Percentiles rank a stretch among this genome's conserved stretches.
phyloP scores from a whole-genome alignment of 2,888 invertebrate genomes.

The Philereme transversata region DNA sequence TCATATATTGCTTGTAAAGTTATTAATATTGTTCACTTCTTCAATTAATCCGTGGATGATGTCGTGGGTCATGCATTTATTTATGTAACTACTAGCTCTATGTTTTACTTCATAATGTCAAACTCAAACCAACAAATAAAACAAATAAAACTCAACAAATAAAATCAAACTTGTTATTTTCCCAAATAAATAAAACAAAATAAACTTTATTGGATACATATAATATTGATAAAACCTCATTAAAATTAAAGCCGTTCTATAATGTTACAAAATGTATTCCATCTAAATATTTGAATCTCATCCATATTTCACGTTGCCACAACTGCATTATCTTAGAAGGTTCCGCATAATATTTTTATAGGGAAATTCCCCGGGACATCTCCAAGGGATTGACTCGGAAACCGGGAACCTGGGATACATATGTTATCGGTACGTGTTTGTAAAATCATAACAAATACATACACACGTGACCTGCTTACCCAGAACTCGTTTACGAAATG shows the following conservation, averaged over 20 bases:
- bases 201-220: too few species aligned
- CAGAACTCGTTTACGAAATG: conserved; percentile 29
- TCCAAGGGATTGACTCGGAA: conserved; percentile 55
- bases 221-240: not conserved
- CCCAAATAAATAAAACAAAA: too few species aligned
- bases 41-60: too few species aligned
- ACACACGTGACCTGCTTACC: conserved; percentile 40
- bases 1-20: too few species aligned
- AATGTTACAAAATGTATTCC: conserved; percentile 10
- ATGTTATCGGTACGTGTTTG: conserved; percentile 55
- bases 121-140: too few species aligned
- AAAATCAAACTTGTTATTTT: too few species aligned
- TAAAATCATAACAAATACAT: conserved; percentile 50
- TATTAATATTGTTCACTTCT: too few species aligned
- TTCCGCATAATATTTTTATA: conserved; percentile 59
- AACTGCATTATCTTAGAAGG: conserved; percentile 32
- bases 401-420: conserved; percentile 34
- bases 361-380: conserved; percentile 59
- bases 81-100: too few species aligned
- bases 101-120: too few species aligned
- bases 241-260: not conserved
- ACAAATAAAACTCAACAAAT: too few species aligned
- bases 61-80: too few species aligned
- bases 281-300: conserved; percentile 17
- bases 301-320: conserved; percentile 23